A percentile compares a stretch with the other conserved stretches of the same genome.
These are phyloP conservation scores for Timema cristinae DNA, from an alignment of 2,888 invertebrate genomes.

Conservation along the genomic window DNA sequence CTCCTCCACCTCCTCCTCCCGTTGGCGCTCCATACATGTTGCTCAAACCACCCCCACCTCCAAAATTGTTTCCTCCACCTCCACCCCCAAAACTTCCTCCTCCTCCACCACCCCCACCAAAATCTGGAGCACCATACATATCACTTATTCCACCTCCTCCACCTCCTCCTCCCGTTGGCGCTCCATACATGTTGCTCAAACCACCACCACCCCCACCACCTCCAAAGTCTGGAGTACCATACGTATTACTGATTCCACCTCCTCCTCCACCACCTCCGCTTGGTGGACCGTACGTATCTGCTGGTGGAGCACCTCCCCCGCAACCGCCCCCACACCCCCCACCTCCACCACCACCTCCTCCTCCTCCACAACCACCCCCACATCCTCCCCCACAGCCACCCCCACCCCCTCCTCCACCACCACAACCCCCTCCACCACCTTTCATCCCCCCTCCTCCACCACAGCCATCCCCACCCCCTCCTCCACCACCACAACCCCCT, in stretches of 20 bases:
- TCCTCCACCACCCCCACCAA: not conserved
- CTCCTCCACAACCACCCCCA: not conserved
- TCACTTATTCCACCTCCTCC: not conserved
- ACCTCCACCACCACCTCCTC: not conserved
- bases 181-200: not conserved
- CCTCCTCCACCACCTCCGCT: not conserved
- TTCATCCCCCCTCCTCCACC: not conserved
- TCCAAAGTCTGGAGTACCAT: not conserved
- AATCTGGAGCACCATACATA: not conserved
- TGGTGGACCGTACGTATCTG: not conserved
- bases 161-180: not conserved
- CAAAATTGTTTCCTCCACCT: not conserved
- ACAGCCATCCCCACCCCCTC: not conserved
- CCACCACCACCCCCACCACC: conserved; percentile 4
- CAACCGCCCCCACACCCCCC: not conserved
- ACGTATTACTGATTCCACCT: not conserved
- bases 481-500: not conserved
- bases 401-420: not conserved
- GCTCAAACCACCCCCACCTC: not conserved
- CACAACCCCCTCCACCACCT: not conserved
- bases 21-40: not conserved
- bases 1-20: not conserved
- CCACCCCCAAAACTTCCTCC: not conserved
- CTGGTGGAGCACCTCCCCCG: not conserved
- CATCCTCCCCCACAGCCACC: not conserved